Evolutionary conservation across 2,888 invertebrate genomes (phyloP), one percentile per base, ranked within the genome.

Genomic region (Tenthredo scrophulariae): DNA sequence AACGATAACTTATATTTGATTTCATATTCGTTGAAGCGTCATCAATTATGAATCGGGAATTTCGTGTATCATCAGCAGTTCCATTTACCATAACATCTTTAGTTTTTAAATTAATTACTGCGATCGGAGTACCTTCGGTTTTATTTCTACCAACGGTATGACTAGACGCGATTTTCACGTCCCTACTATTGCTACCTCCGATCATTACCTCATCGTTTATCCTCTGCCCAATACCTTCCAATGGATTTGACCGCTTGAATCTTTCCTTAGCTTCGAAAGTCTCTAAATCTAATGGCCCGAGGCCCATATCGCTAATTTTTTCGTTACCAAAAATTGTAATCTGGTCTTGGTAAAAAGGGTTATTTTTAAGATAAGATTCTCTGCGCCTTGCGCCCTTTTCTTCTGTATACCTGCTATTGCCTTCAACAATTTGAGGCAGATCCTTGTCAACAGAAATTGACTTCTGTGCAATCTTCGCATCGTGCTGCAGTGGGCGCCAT

Each of bases 331-430:
- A 46, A 62, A 40, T 40, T 33, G 29, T 18, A 26, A 37, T 62
- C 37, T 62, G 40, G 58, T 70, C 83, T 83, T 50, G 50, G 67
- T 70, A 46, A 83, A 70, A 67, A 70, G 40, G 29, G 83, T 83
- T 50, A 70, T 80, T 80, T 62, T 1, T 80, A 26, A 26, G 3
- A 40, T 83, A 50, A 67, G 26, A 26, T 70, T 83, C 40, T 70
- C 46, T 29, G 50, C 50, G 83, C 46, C 22, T 46, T 29, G 83
- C 18, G 50, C 83, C 67, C 50, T 29, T 13, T 65, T 67, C 67
- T 43, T 83, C 88, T 88, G 89, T 92, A 89, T 93, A 93, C 93
- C 93, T 93, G 93, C 90, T 93, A 91, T 92, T 90, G 88, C 89
- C 88, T 86, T 87, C 88, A 85, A 88, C 87, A 88, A 86, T 87